A percentile compares a stretch with the other conserved stretches of the same genome.
phyloP scores from a whole-genome alignment of 1,140 invertebrate species.

The Paracyclopina nana region DNA sequence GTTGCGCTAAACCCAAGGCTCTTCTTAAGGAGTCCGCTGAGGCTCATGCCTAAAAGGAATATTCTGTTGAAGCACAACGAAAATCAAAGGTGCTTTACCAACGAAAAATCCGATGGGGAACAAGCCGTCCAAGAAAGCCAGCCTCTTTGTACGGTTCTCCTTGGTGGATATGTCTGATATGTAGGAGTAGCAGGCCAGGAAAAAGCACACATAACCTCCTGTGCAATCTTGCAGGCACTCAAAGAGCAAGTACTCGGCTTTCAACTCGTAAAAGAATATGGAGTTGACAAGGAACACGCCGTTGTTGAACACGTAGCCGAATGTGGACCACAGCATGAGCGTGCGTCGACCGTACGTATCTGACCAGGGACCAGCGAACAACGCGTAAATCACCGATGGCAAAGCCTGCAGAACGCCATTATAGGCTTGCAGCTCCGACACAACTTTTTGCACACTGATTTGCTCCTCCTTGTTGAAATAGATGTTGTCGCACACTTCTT shows the following conservation, averaged over 20 bases:
- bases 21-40: constrained; percentile 13
- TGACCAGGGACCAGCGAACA: constrained; percentile 17
- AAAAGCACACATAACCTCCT: constrained; percentile 15
- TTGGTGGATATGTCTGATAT: constrained; percentile 14
- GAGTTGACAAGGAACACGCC: constrained; percentile 14
- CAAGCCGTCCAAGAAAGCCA: constrained; percentile 13
- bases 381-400: constrained; percentile 11
- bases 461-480: background rate
- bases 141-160: constrained; percentile 11
- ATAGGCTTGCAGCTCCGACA: constrained; percentile 15
- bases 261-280: constrained; percentile 13
- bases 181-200: constrained; percentile 16
- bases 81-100: background rate
- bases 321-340: constrained; percentile 1
- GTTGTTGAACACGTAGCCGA: constrained; percentile 17
- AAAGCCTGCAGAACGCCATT: constrained; percentile 15
- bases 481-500: constrained; percentile 13
- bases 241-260: constrained; percentile 16
- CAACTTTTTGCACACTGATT: constrained; percentile 14
- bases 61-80: background rate
- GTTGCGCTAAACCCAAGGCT: constrained; percentile 10
- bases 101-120: constrained; percentile 16
- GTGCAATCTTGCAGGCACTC: constrained; percentile 16
- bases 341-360: constrained; percentile 9
- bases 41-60: constrained; percentile 8